A percentile compares a stretch with the other conserved stretches of the same genome.
phyloP scores from a whole-genome alignment of 1,140 invertebrate species.

The Calycopis cecrops region DNA sequence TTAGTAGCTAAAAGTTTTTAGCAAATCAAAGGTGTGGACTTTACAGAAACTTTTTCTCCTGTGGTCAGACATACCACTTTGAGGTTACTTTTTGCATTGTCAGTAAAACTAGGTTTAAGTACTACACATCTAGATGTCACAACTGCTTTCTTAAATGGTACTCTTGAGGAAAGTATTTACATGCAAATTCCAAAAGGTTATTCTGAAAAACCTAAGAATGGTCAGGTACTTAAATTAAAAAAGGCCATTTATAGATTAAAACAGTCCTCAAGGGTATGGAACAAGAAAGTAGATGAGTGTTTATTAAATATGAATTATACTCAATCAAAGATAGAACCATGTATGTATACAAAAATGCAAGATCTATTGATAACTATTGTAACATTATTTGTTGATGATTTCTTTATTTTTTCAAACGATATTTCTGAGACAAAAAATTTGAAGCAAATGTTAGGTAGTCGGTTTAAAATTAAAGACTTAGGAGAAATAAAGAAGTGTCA shows the following conservation, averaged over 20 bases:
- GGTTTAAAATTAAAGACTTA: too few species aligned
- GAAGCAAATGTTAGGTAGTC: too few species aligned
- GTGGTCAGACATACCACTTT: neutral
- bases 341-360: too few species aligned
- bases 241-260: neutral
- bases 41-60: neutral
- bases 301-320: too few species aligned
- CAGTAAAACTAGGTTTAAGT: neutral
- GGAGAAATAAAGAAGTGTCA: too few species aligned
- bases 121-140: neutral
- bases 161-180: neutral
- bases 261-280: neutral
- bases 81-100: neutral
- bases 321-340: too few species aligned
- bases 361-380: too few species aligned
- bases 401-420: too few species aligned
- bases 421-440: too few species aligned
- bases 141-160: neutral
- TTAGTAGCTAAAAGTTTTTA: too few species aligned
- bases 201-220: neutral
- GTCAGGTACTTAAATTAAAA: neutral
- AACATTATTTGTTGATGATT: too few species aligned
- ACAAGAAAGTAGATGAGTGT: too few species aligned
- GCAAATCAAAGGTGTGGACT: neutral
- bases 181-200: neutral